Percentiles rank a stretch among this genome's conserved stretches.
phyloP scores from a whole-genome alignment of 2,113 vertebrate genomes.

The Phoxinus phoxinus region DNA sequence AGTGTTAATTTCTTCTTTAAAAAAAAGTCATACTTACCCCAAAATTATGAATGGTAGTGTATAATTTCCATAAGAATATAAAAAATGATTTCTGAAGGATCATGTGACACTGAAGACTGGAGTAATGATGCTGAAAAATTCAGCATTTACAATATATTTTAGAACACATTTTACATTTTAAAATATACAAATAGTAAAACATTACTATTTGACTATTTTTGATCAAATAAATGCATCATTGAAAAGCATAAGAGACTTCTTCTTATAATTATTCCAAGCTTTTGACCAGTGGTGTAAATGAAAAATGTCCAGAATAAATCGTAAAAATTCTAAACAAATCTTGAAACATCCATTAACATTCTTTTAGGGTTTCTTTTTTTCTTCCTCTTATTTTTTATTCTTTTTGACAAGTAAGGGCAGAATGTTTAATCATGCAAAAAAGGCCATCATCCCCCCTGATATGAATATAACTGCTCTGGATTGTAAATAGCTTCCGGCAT shows the following conservation, averaged over 20 bases:
- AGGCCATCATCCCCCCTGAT: neutral
- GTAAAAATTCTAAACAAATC: neutral
- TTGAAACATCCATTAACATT: no score
- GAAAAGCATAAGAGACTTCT: no score
- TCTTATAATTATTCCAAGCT: neutral
- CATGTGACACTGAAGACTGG: neutral
- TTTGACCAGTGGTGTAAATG: neutral
- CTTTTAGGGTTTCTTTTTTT: no score
- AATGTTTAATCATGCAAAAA: neutral
- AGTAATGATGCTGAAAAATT: neutral
- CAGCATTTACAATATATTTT: no score
- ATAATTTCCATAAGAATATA: neutral
- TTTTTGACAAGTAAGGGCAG: neutral
- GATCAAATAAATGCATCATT: neutral
- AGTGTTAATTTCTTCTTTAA: no score
- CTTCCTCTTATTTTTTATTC: no score
- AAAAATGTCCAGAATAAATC: neutral
- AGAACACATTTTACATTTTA: neutral
- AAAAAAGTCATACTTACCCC: neutral
- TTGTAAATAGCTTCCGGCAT: slow-evolving; percentile 6
- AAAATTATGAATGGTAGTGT: neutral
- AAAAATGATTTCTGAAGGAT: neutral
- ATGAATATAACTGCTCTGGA: neutral
- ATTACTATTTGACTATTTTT: neutral
- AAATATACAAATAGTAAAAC: neutral